These are phyloP conservation scores for Solenopsis fugax DNA, from an alignment of 1,140 invertebrate species.

Conservation along the genomic window DNA sequence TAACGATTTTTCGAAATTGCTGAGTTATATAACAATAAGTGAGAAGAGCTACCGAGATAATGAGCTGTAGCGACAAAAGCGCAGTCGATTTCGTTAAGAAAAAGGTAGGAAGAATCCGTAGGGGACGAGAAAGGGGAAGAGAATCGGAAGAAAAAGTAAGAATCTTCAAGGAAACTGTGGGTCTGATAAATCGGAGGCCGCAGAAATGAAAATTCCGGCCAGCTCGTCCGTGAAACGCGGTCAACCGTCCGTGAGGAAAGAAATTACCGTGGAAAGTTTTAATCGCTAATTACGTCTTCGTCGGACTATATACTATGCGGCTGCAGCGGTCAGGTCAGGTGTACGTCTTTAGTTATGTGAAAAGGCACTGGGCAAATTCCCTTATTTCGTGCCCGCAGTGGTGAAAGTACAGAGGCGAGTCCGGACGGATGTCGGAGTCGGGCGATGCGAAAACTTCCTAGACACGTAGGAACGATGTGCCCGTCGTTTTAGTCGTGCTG, in stretches of 20 bases:
- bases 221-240: slow-evolving; percentile 68
- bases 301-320: neutral
- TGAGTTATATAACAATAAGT: neutral
- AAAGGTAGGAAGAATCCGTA: neutral
- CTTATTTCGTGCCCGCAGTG: slow-evolving; percentile 67
- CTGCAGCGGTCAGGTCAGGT: slow-evolving; percentile 10
- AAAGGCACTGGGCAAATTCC: slow-evolving; percentile 65
- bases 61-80: slow-evolving; percentile 6
- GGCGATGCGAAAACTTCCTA: slow-evolving; percentile 72
- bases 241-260: slow-evolving; percentile 75
- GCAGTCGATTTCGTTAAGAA: slow-evolving; percentile 22
- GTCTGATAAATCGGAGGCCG: slow-evolving; percentile 54
- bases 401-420: slow-evolving; percentile 54
- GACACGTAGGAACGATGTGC: slow-evolving; percentile 78
- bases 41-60: neutral
- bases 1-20: slow-evolving; percentile 17
- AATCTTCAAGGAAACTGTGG: neutral
- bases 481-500: slow-evolving; percentile 68
- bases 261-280: slow-evolving; percentile 76
- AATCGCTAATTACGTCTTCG: slow-evolving; percentile 77
- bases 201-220: slow-evolving; percentile 64
- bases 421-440: slow-evolving; percentile 62
- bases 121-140: neutral
- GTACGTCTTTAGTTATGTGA: slow-evolving; percentile 48
- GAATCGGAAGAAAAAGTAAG: neutral